A percentile compares a stretch with the other conserved stretches of the same genome.
These are phyloP conservation scores for Uloborus plumipes DNA, from an alignment of 2,888 invertebrate species.

Conservation along the genomic window DNA sequence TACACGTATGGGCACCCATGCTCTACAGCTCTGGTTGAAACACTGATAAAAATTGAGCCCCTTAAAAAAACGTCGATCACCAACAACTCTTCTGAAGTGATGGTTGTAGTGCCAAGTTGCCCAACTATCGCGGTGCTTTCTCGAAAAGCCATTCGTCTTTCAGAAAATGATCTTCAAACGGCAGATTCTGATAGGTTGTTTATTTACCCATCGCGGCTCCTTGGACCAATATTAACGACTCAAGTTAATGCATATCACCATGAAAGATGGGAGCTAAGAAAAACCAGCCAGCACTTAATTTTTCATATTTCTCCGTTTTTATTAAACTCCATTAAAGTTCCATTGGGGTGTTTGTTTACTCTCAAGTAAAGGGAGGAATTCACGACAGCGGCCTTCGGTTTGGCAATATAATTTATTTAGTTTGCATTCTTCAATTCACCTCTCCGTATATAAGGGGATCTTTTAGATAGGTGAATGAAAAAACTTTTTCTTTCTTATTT, in stretches of 20 bases:
- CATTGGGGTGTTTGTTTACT: slow-evolving; percentile 28
- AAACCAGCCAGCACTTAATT: slow-evolving; percentile 34
- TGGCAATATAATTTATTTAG: too few species aligned
- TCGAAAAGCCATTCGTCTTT: slow-evolving; percentile 16
- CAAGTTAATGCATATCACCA: slow-evolving; percentile 18
- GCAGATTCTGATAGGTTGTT: slow-evolving; percentile 12
- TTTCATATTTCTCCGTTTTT: slow-evolving; percentile 37
- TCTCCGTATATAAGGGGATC: too few species aligned
- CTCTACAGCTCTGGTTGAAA: too few species aligned
- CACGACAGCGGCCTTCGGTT: background rate
- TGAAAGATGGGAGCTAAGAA: slow-evolving; percentile 28
- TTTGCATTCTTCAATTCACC: too few species aligned
- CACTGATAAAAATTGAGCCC: too few species aligned
- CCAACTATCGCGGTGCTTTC: background rate
- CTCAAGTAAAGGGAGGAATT: background rate
- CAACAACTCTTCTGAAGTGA: too few species aligned
- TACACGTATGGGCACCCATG: too few species aligned
- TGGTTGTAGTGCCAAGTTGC: too few species aligned
- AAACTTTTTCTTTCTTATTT: too few species aligned
- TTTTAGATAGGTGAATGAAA: too few species aligned
- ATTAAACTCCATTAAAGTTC: slow-evolving; percentile 52
- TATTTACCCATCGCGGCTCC: slow-evolving; percentile 8
- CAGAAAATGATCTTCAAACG: background rate
- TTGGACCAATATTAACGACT: slow-evolving; percentile 29
- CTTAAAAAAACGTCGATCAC: too few species aligned